Evolutionary conservation across 2,113 vertebrate species (phyloP).

Genomic region (Callipepla californica): DNA sequence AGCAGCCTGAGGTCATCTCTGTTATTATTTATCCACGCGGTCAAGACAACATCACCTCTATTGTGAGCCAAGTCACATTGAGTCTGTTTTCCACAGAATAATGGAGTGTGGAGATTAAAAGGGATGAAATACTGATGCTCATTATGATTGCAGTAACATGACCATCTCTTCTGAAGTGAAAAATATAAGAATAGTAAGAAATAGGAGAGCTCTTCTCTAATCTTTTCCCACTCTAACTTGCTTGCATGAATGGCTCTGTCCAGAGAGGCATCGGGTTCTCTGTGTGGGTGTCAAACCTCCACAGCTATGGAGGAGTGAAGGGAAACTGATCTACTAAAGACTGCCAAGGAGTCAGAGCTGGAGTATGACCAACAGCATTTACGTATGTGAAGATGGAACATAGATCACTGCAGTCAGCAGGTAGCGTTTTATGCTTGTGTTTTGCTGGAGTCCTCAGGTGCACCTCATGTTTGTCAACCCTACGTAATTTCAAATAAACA

Average conservation of each 20-base stretch:
- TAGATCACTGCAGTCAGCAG: not conserved
- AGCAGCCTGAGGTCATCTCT: not conserved
- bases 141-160: not conserved
- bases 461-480: not conserved
- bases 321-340: not conserved
- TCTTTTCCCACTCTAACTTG: not conserved
- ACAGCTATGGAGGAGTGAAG: not conserved
- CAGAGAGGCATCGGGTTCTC: not conserved
- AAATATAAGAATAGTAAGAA: not conserved
- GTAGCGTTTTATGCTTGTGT: not conserved
- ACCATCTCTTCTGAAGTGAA: not conserved
- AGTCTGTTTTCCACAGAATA: not conserved
- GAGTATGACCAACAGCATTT: not conserved
- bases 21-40: not conserved
- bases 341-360: not conserved
- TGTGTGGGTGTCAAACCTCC: rapidly evolving
- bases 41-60: not conserved
- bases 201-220: not conserved
- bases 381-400: not conserved
- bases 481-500: rapidly evolving
- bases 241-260: not conserved
- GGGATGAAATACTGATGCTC: not conserved
- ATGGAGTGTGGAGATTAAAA: not conserved
- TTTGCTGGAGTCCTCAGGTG: not conserved
- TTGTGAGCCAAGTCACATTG: not conserved